Conservation (phyloP, 1,140 invertebrate species). For the Trichonephila inaurata region DNA sequence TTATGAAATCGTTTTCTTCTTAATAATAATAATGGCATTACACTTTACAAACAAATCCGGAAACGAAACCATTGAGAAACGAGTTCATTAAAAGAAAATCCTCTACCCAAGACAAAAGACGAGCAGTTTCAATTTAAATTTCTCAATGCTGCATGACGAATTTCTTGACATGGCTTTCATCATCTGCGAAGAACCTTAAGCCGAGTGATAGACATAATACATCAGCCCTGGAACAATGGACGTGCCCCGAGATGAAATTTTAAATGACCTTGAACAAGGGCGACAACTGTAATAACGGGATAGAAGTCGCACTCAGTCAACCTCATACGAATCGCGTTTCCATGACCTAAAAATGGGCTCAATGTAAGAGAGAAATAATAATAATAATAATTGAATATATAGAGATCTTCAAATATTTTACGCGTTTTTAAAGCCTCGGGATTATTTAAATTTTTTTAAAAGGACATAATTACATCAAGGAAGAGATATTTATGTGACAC, state of each 20-base stretch:
- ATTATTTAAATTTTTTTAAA: background rate
- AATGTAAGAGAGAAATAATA: too few species aligned
- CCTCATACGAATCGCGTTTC: background rate
- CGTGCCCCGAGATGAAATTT: background rate
- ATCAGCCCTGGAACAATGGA: conserved; percentile 2
- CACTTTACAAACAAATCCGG: background rate
- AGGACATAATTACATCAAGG: background rate
- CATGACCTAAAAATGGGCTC: conserved; percentile 7
- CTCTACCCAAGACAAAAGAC: background rate
- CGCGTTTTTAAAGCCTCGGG: background rate
- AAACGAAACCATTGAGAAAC: background rate
- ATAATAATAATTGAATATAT: background rate
- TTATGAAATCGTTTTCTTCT: background rate
- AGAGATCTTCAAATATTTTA: conserved; percentile 1
- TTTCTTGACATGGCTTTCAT: background rate
- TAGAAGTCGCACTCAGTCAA: conserved; percentile 10
- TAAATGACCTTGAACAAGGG: conserved; percentile 8
- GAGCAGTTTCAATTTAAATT: conserved; percentile 13
- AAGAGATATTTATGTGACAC: too few species aligned
- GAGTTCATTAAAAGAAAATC: background rate
- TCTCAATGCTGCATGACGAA: background rate
- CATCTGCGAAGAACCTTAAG: background rate
- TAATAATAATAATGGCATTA: background rate
- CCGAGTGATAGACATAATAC: background rate
- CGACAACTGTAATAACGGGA: background rate